Base-by-base conservation (phyloP, 2,888 invertebrate species). In the Temnothorax rugatulus region DNA sequence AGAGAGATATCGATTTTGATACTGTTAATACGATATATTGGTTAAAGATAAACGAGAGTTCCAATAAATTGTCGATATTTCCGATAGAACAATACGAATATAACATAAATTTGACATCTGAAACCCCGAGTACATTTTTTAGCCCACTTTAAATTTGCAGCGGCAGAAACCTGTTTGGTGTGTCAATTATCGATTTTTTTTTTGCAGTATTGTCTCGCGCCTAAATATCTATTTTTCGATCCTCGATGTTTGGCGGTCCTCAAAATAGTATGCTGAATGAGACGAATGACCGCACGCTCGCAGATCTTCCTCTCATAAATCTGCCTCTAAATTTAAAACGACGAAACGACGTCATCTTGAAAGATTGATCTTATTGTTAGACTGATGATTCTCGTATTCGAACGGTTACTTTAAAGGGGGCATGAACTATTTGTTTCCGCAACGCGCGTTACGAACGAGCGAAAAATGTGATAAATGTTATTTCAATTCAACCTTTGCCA, bases 301-400 rank as follows among this genome's bases (percentile, higher is more conserved):
- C 73, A 15, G 38, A 25, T 73, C 54, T 25, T 81, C 57, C 79
- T 69, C 59, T 38, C 79, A 38, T 79, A 81, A 73, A 71, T 71
- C 59, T 50, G 38, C 4, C 59, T 54, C 79, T 81, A 81, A 73
- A 81, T 81, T 61, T 81, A 81, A 71, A 81, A 41, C 79, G 79
- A 69, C 71, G 44, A 21, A 18, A 21, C 69, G 59, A 61, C 79
- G 50, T 81, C 73, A 81, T 18, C 3, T 61, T 61, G 11, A 50
- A 47, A 38, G 71, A 81, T 81, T 73, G 47, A 61, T 81, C 50
- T 61, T 61, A 61, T 57, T 73, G 59, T 73, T 59, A n/a, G 34
- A 54, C 41, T n/a, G 59, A 44, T 15, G 69, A 81, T 71, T 71
- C 64, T 66, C 18, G 44, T 57, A 59, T 59, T 29, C 4, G 7